phyloP scores from a whole-genome alignment of 2,888 invertebrate species.

The Tenthredo scrophulariae region DNA sequence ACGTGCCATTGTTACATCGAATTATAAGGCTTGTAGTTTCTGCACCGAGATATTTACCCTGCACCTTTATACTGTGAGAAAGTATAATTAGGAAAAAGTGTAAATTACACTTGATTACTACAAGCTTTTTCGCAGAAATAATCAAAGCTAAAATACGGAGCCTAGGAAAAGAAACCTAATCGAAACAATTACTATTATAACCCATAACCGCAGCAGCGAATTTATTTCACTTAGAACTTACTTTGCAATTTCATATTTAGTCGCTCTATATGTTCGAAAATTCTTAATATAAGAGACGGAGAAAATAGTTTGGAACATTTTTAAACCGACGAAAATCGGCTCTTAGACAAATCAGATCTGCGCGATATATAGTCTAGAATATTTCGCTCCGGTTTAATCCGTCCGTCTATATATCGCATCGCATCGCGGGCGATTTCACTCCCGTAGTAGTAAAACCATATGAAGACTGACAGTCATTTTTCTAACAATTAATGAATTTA shows the following conservation, averaged over 20 bases:
- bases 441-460: background rate
- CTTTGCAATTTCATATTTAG: too few relatives aligned
- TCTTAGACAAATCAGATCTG: too few relatives aligned
- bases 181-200: background rate
- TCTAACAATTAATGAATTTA: constrained; percentile 31
- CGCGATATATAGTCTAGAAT: too few relatives aligned
- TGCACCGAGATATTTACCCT: background rate
- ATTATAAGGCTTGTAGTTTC: background rate
- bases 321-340: too few relatives aligned
- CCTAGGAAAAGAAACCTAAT: constrained; percentile 13
- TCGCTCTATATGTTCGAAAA: too few relatives aligned
- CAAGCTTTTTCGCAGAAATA: background rate
- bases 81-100: constrained; percentile 6
- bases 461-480: constrained; percentile 30
- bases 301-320: too few relatives aligned
- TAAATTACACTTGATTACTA: constrained; percentile 8
- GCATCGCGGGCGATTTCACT: constrained; percentile 24
- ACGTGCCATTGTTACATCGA: background rate
- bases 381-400: background rate
- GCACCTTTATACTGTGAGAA: constrained; percentile 11
- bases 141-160: background rate
- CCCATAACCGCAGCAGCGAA: too few relatives aligned
- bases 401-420: background rate
- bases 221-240: too few relatives aligned
- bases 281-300: too few relatives aligned